Base-by-base conservation (phyloP, 2,797 vertebrate genomes). In the Acanthopagrus latus region DNA sequence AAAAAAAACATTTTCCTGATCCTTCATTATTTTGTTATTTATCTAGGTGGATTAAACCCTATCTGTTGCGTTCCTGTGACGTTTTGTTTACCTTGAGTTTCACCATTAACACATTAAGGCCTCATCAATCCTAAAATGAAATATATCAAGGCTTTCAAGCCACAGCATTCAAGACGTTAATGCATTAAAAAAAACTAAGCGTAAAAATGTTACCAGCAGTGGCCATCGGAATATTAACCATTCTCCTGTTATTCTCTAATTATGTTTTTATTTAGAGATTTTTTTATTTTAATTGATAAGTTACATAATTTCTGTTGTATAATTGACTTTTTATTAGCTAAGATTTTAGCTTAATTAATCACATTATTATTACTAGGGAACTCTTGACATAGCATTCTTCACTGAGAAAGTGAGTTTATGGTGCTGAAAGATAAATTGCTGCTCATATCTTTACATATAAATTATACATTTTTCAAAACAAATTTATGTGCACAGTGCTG, bases 71-170 rank as follows among this genome's bases (percentile, higher is more conserved):
- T 46, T 38, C 13, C 57, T 51, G 69, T 17, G 1, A 21, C 41
- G 29, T 60, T 62, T 72, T 54, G 5, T 71, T 38, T 18, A n/a
- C 52, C 21, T 69, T 13, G 50, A 7, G 63, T 74, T 62, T 44
- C 7, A 18, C 18, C 10, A 27, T 43, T 29, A 13, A 38, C 20
- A 23, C 58, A 66, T 52, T 52, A 3, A 57, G 29, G 17, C 58
- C 48, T 46, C 16, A 12, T 51, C 16, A 7, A 25, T 54, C 3
- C 62, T 9, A 38, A 16, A 60, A 23, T 60, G 2, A 23, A 8
- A 59, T 3, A 14, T 2, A 33, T 33, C n/a, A 20, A 16, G 11
- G 16, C 5, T 46, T 55, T n/a, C 7, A 55, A 54, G 33, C 41
- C 38, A 41, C 7, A 9, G 1, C 13, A 7, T 60, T 29, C 14